Conservation (phyloP, 1,140 invertebrate genomes). For the Himalopsyche phryganea region DNA sequence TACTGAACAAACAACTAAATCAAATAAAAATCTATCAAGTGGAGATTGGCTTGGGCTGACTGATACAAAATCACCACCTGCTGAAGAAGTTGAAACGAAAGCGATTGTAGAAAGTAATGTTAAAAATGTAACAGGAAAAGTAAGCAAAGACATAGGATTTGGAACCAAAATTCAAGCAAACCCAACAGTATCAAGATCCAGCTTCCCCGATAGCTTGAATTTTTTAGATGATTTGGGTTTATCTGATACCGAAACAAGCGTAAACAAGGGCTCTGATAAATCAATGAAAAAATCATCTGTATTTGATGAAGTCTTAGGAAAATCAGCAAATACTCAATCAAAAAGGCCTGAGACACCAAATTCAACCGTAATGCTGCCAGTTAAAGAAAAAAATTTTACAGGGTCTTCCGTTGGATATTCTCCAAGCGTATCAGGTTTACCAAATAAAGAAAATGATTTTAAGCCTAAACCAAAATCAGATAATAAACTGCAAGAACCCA, state of each 20-base stretch:
- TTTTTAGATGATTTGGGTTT: constrained; percentile 27
- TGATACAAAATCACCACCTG: constrained; percentile 28
- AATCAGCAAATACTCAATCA: constrained; percentile 6
- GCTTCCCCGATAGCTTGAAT: constrained; percentile 15
- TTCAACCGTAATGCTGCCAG: background rate
- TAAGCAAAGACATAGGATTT: no score
- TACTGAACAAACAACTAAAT: constrained; percentile 33
- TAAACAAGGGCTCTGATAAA: constrained; percentile 5
- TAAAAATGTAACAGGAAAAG: no score
- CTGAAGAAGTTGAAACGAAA: no score
- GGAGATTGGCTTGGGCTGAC: constrained; percentile 49
- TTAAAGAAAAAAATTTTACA: background rate
- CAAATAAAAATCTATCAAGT: constrained; percentile 39
- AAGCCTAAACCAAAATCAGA: constrained; percentile 2
- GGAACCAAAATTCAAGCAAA: background rate
- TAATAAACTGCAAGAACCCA: constrained; percentile 1
- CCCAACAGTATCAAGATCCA: constrained; percentile 9
- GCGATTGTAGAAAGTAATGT: no score
- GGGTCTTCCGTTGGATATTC: constrained; percentile 9
- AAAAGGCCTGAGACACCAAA: constrained; percentile 1
- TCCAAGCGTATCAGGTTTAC: background rate
- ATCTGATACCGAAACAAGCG: constrained; percentile 11
- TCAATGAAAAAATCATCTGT: constrained; percentile 4
- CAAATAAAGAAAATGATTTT: constrained; percentile 4
- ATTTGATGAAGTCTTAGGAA: constrained; percentile 25